phyloP scores from a whole-genome alignment of 2,113 vertebrate species.

The Spea bombifrons region DNA sequence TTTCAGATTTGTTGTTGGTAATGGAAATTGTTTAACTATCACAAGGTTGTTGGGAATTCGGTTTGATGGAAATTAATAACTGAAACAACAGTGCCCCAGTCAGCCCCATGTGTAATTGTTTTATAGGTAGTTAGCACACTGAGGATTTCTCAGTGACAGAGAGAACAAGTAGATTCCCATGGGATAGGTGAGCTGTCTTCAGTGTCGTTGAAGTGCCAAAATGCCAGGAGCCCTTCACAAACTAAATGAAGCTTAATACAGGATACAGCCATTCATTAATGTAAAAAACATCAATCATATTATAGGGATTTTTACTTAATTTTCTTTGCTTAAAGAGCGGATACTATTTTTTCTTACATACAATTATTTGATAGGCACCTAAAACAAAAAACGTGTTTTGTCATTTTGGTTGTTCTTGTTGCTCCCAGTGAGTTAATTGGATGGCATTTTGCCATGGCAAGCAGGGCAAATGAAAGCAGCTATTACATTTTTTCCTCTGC shows the following conservation, averaged over 20 bases:
- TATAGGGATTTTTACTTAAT: too few species aligned
- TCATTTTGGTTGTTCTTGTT: too few species aligned
- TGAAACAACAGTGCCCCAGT: constrained; percentile 31
- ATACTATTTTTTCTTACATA: too few species aligned
- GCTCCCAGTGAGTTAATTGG: too few species aligned
- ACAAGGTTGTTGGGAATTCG: constrained; percentile 21
- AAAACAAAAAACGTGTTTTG: too few species aligned
- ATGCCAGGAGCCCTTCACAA: constrained; percentile 21
- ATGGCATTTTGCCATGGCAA: too few species aligned
- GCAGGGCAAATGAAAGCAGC: too few species aligned
- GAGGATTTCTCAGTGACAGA: constrained; percentile 39
- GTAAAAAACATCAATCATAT: too few species aligned
- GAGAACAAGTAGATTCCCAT: constrained; percentile 7
- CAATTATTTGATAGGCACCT: too few species aligned
- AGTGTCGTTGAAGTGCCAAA: constrained; percentile 5
- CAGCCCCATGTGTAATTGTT: constrained; percentile 39
- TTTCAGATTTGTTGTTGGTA: neutral
- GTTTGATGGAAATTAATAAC: constrained; percentile 42
- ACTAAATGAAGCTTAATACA: constrained; percentile 26
- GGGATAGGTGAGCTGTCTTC: constrained; percentile 6
- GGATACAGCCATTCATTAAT: neutral
- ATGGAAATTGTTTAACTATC: constrained; percentile 14
- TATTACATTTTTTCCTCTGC: too few species aligned
- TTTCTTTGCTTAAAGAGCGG: too few species aligned
- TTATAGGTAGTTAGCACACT: constrained; percentile 36